A percentile compares a stretch with the other conserved stretches of the same genome.
Evolutionary conservation across 2,113 vertebrate species (phyloP).

Genomic region (Microcebus ravelobensis): DNA sequence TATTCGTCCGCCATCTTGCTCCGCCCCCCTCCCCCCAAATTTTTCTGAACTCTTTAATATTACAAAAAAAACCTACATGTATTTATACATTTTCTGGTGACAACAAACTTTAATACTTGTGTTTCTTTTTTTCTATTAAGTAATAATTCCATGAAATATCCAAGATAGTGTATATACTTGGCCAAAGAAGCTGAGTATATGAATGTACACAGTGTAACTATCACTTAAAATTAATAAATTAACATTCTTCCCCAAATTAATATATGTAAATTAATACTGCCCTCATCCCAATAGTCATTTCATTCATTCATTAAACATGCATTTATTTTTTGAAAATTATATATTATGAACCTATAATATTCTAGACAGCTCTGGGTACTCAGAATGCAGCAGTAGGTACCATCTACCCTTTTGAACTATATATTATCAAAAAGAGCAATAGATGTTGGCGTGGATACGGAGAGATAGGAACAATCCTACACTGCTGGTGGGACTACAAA

Average conservation of each 20-base stretch:
- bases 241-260: background rate
- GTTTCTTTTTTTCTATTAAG: background rate
- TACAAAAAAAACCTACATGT: background rate
- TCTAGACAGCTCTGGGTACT: background rate
- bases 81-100: constrained; percentile 22
- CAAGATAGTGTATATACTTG: background rate
- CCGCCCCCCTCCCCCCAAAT: too few species aligned
- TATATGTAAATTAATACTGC: background rate
- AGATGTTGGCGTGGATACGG: too few species aligned
- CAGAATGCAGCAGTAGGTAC: background rate
- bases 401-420: background rate
- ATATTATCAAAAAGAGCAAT: background rate
- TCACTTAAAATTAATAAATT: background rate
- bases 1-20: too few species aligned
- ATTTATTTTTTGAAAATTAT: background rate
- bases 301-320: background rate
- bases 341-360: background rate
- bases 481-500: too few species aligned
- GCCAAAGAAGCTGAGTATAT: background rate
- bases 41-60: too few species aligned
- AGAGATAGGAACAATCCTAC: too few species aligned
- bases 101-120: background rate
- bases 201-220: background rate
- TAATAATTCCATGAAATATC: background rate
- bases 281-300: background rate